Evolutionary conservation across 2,888 invertebrate genomes (phyloP).

Genomic region (Tinea pellionella): DNA sequence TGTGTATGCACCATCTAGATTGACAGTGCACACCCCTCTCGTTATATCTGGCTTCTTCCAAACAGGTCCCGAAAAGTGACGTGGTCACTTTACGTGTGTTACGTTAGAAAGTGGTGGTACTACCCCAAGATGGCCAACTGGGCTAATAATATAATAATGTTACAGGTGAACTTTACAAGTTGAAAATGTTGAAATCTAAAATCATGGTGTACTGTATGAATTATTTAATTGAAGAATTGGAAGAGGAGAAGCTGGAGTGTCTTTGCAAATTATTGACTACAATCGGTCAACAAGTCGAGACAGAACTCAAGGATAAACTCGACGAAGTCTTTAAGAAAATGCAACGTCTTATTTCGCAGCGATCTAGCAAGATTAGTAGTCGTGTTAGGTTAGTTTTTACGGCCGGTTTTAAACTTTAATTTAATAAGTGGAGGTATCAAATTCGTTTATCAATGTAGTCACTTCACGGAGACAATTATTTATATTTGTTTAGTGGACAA

Average conservation of each 20-base stretch:
- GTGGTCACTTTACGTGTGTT: too few relatives aligned
- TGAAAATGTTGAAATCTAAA: slow-evolving; percentile 86
- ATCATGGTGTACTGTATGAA: slow-evolving; percentile 91
- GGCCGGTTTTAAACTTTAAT: too few relatives aligned
- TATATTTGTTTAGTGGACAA: too few relatives aligned
- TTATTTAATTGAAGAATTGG: slow-evolving; percentile 78
- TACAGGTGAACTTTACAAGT: slow-evolving; percentile 89
- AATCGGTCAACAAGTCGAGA: slow-evolving; percentile 84
- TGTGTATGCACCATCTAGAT: too few relatives aligned
- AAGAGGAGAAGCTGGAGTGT: slow-evolving; percentile 94
- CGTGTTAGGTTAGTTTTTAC: slow-evolving; percentile 51
- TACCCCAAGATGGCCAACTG: too few relatives aligned
- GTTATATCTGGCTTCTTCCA: too few relatives aligned
- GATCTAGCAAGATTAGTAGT: slow-evolving; percentile 73
- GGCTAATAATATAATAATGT: not conserved
- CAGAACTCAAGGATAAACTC: slow-evolving; percentile 46
- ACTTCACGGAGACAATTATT: too few relatives aligned
- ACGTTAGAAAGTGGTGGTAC: too few relatives aligned
- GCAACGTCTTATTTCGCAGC: slow-evolving; percentile 76
- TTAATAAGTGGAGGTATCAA: too few relatives aligned
- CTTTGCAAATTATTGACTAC: slow-evolving; percentile 92
- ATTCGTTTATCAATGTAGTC: too few relatives aligned
- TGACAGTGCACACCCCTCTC: too few relatives aligned
- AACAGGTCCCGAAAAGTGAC: too few relatives aligned
- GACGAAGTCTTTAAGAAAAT: slow-evolving; percentile 74